Evolutionary conservation across 2,888 invertebrate genomes (phyloP), one percentile per base, ranked within the genome.

Genomic region (Osmoderma eremita): DNA sequence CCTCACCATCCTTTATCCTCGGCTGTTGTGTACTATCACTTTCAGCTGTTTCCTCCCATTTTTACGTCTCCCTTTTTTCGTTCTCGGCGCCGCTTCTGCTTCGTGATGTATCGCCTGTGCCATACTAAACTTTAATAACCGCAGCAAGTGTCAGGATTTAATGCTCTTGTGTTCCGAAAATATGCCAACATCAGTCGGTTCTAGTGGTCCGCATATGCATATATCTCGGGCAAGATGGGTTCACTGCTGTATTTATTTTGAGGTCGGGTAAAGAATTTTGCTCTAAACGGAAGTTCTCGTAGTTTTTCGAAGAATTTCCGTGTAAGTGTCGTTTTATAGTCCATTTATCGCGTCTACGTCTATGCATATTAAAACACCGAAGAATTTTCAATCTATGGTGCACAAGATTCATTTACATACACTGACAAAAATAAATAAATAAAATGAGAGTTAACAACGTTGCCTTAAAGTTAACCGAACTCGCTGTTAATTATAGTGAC

Each of bases 1-100:
- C 63, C 67, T 63, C 48, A 53, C 62, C 53, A 67, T 67, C 67
- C 67, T 53, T 67, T 67, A 67, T 67, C 62, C 67, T 63, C 53
- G 22, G 45, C 50, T 48, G 45, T 54, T 41, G 61, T 61, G 36
- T 45, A 53, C 63, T 53, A 67, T 67, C 63, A 62, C 67, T 63
- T 62, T 67, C 62, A 67, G 67, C 63, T 67, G 63, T 48, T 67
- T 62, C 63, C 61, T 61, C 48, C 58, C 58, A 61, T 62, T 67
- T 67, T 67, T 67, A 63, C 53, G 51, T 51, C 51, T 51, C 63
- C 50, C 30, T 63, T 63, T 63, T 62, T 48, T 62, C 17, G 39
- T 20, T 24, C 17, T 17, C 61, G 45, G 17, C 51, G 39, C 24
- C 41, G 58, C 30, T 45, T 18, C 42, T 36, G 24, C n/a, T 61